Evolutionary conservation across 2,888 invertebrate species (phyloP), one percentile per base, ranked within the genome.

Genomic region (Celastrina argiolus): DNA sequence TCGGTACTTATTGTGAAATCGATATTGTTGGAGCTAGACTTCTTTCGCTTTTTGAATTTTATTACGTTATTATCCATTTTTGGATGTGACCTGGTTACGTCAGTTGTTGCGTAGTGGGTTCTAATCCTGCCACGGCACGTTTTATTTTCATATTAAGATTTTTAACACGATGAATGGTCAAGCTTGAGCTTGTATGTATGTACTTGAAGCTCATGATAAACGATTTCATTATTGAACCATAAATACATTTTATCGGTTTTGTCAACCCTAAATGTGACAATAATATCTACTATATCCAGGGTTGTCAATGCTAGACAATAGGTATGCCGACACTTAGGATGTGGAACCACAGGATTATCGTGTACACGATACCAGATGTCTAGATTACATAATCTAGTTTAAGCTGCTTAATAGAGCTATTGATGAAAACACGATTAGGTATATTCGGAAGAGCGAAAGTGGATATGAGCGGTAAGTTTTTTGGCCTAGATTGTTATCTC

Each of bases 361-460:
- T 7, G 8, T 45, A 16, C 16, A n/a, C 41, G 22, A 12, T 12
- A 22, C 8, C 8, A 18, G 16, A 22, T 22, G 7, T 16, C 28
- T 36, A 36, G 7, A 12, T 51, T 51, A 51, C 51, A 14, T 51
- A 51, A 51, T 51, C 51, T 51, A 51, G 51, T 26, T 51, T 51
- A 51, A 51, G 51, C 51, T 51, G 14, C 51, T 51, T 51, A 31
- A 5, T 5, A 26, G 22, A 18, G 10, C 51, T 51, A 51, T 51
- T 51, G 5, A 26, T 12, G 51, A 12, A 36, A 51, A 5, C 51
- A 22, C 22, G 51, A 51, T 51, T 51, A 51, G 51, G 51, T 36
- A 36, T 36, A 36, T 68, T 76, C 73, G 66, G 69, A 77, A 70
- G 77, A 84, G 84, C 78, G 87, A 86, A 87, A 87, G 87, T 85